Evolutionary conservation across 1,140 invertebrate genomes (phyloP).

Genomic region (Trissolcus basalis): DNA sequence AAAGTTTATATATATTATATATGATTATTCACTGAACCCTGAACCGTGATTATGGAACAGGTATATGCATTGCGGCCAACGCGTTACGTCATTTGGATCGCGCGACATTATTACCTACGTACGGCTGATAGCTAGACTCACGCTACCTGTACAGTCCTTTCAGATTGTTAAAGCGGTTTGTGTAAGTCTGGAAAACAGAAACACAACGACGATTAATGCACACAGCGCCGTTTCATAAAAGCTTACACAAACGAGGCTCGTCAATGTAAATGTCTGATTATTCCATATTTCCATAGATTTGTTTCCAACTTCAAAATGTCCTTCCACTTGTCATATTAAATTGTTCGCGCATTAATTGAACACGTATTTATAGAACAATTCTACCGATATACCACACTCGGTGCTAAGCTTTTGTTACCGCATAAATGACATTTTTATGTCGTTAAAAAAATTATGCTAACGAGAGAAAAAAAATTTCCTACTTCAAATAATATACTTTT

Average conservation of each 20-base stretch:
- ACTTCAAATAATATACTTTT: no score
- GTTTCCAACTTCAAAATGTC: conserved; percentile 57
- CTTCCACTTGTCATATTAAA: conserved; percentile 56
- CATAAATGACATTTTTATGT: conserved; percentile 53
- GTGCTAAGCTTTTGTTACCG: conserved; percentile 34
- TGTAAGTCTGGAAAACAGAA: conserved; percentile 58
- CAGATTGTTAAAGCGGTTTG: conserved; percentile 60
- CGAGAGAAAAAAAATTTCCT: neutral
- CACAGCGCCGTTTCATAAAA: conserved; percentile 53
- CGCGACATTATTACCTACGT: conserved; percentile 65
- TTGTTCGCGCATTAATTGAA: conserved; percentile 58
- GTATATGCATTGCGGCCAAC: conserved; percentile 54
- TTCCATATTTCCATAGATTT: conserved; percentile 53
- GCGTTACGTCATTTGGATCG: conserved; percentile 64
- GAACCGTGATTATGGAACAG: conserved; percentile 59
- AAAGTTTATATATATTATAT: conserved; percentile 54
- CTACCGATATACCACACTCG: conserved; percentile 22
- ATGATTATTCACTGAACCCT: conserved; percentile 67
- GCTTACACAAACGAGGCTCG: conserved; percentile 14
- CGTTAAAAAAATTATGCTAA: conserved; percentile 1
- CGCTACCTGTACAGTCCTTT: conserved; percentile 55
- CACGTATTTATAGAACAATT: conserved; percentile 52
- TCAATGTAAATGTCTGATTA: conserved; percentile 40
- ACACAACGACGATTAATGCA: conserved; percentile 5
- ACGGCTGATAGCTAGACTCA: conserved; percentile 22